These are phyloP conservation scores for Holothuria scabra DNA, from an alignment of 53 echinoderm and acorn worm genomes.

Conservation along the genomic window DNA sequence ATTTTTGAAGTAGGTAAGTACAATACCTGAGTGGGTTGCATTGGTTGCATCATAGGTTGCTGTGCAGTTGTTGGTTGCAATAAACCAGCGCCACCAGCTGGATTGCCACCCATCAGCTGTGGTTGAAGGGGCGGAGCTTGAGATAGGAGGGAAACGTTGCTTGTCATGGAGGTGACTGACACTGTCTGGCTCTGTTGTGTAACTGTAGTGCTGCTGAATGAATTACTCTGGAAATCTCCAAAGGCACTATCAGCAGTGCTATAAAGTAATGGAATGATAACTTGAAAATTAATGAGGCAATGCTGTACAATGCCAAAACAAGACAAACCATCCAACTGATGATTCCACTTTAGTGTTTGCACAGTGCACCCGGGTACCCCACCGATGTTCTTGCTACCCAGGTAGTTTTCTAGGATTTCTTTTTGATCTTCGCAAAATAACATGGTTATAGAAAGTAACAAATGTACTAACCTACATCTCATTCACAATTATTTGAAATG, in stretches of 20 bases:
- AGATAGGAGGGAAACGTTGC: conserved; percentile 59
- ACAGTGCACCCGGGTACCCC: no score
- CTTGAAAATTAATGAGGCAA: not conserved
- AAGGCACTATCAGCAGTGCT: conserved; percentile 73
- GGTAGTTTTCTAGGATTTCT: no score
- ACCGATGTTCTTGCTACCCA: no score
- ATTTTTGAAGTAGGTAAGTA: no score
- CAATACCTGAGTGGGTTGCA: conserved; percentile 35
- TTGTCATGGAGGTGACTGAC: conserved; percentile 62
- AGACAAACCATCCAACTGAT: no score
- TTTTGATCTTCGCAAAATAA: no score
- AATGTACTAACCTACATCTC: no score
- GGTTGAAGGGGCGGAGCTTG: conserved; percentile 53
- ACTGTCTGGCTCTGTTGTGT: conserved; percentile 70
- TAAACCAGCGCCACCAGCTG: not conserved
- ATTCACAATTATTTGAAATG: no score
- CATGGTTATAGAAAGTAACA: no score
- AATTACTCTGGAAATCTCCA: conserved; percentile 85
- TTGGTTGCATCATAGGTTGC: conserved; percentile 56
- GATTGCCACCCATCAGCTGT: not conserved
- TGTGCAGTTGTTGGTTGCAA: conserved; percentile 61
- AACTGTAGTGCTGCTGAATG: conserved; percentile 55
- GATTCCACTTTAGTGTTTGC: no score
- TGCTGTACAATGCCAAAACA: no score
- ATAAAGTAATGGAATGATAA: not conserved